Evolutionary conservation across 2,113 vertebrate species (phyloP), one percentile per base, ranked within the genome.

Genomic region (Leptocoma aspasia): DNA sequence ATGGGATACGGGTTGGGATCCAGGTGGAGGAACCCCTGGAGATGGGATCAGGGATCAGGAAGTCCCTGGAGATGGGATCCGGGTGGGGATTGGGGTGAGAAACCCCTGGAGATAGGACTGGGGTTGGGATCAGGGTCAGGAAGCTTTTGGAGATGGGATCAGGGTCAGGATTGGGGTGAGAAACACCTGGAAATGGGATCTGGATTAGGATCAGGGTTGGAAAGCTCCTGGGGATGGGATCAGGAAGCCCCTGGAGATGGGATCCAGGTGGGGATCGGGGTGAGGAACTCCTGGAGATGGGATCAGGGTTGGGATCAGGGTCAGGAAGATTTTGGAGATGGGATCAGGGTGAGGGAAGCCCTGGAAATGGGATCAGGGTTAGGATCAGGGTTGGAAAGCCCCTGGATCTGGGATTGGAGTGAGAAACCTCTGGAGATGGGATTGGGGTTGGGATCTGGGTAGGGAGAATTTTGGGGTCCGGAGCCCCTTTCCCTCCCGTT

Each of bases 41-140:
- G 37, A 18, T 15, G 35, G 7, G 2, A 19, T n/a, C 2, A 0
- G 41, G 41, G 20, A 10, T 15, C 41, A 42, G 41, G 41, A 42
- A 42, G 12, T n/a, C n/a, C 19, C 28, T 13, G 54, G 54, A 72
- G 28, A 9, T 17, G 31, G 7, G 3, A 16, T n/a, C 2, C 0
- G 64, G 10, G 14, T 33, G 3, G 20, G 39, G 37, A 60, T 2
- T 21, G 18, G 27, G 39, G 1, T 15, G 19, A 14, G 30, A 8
- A 37, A 4, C 6, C 9, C 33, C n/a, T 11, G 18, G 33, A 50
- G 5, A 15, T 54, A 37, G 21, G 35, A 14, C 41, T 2, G 0
- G 47, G n/a, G 10, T n/a, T 12, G 12, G 37, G 37, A n/a, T 42
- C 11, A 20, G 61, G 30, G 7, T 42, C 10, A 6, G 39, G 64